Base-by-base conservation (phyloP, 2,888 invertebrate genomes). In the Vannuccia rotundouncinata region DNA sequence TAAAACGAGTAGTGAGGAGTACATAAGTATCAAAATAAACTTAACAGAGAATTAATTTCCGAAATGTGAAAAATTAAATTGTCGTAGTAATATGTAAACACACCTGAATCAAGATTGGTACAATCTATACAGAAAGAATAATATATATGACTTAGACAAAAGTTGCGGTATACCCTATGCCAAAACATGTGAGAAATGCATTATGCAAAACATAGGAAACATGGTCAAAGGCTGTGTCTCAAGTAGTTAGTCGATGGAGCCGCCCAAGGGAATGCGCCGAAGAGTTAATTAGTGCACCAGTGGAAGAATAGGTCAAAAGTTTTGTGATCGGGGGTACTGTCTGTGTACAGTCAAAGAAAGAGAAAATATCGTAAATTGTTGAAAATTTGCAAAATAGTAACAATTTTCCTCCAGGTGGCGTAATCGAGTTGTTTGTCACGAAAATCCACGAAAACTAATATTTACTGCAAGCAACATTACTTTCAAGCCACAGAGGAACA, bases 141-240 rank as follows among this genome's bases (percentile, higher is more conserved):
- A 5, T 66, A 66, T 66, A 66, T 66, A 66, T 66, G 66, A 66
- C 66, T 66, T 66, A 66, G 66, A 66, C 25, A 66, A 66, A 66
- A 66, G 10, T 66, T 22, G 66, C 66, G 22, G 66, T 66, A n/a
- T n/a, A 66, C 66, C 66, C 66, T 66, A 66, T 66, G 66, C 66
- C 66, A 66, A 66, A 66, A 66, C 66, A 22, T 27, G 66, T 27
- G 66, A 17, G 66, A 66, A 66, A 66, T 66, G 66, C 66, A 66
- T 66, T 66, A 66, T 66, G 66, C 66, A 66, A 66, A 66, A 66
- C 66, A 66, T 66, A 66, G 66, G 66, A 66, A 66, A 66, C 66
- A 66, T 66, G 66, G 66, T 66, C 66, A 22, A 66, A 66, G 66
- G 66, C 66, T 66, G 66, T 66, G 22, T 17, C 5, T 66, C n/a